A percentile compares a stretch with the other conserved stretches of the same genome.
Conservation (phyloP, 1,140 invertebrate genomes). For the Orussus abietinus region DNA sequence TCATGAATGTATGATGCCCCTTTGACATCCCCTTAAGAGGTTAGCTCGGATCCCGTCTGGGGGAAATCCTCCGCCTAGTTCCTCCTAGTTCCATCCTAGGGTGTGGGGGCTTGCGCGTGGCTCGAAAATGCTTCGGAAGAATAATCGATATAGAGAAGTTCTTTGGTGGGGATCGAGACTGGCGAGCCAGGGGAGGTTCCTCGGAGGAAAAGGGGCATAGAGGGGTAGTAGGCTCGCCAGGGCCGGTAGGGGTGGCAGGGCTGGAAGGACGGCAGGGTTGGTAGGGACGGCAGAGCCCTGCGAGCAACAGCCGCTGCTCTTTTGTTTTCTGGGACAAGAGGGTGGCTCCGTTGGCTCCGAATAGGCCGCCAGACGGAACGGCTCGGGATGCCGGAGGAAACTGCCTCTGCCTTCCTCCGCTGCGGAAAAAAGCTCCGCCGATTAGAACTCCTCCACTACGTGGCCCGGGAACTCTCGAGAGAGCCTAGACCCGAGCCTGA, state of each 20-base stretch:
- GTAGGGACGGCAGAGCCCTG: slow-evolving; percentile 4
- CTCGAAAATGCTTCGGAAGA: slow-evolving; percentile 2
- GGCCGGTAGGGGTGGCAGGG: no score
- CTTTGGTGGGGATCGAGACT: no score
- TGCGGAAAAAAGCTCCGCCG: slow-evolving; percentile 13
- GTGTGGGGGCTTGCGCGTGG: no score
- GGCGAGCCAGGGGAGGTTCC: no score
- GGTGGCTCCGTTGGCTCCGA: slow-evolving; percentile 33
- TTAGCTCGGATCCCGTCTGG: no score
- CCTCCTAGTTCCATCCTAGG: no score
- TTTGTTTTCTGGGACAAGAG: slow-evolving; percentile 41
- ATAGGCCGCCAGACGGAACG: slow-evolving; percentile 22
- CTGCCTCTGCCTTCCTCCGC: slow-evolving; percentile 4
- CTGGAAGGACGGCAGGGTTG: not conserved
- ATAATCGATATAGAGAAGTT: slow-evolving; percentile 9
- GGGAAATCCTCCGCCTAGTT: no score
- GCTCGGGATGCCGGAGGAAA: slow-evolving; percentile 17
- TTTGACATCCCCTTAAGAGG: no score
- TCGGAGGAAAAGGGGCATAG: slow-evolving; percentile 13
- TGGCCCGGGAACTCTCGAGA: no score
- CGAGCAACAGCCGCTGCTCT: slow-evolving; percentile 36
- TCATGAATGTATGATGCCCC: no score
- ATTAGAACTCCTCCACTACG: slow-evolving; percentile 12
- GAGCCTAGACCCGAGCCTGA: no score
- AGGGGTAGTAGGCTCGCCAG: slow-evolving; percentile 4